Evolutionary conservation across 2,113 vertebrate species (phyloP), one percentile per base, ranked within the genome.

Genomic region (Prochilodus magdalenae): DNA sequence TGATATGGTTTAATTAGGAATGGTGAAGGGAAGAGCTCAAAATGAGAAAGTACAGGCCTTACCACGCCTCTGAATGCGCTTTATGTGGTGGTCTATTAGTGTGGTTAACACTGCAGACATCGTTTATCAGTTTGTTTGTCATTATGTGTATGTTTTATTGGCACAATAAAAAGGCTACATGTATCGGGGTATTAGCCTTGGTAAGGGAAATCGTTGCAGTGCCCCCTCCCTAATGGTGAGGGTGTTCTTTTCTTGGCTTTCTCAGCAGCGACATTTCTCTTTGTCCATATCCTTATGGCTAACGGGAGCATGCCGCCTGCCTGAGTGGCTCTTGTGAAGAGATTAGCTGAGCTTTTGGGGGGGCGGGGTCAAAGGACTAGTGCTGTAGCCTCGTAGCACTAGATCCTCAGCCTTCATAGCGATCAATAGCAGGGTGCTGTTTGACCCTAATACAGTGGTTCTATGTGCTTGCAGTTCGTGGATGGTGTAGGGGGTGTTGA

Each of bases 391-490:
- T 51, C 20, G 60, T 44, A 24, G 44, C 59, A 44, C 51, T 53
- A 40, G 24, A 53, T 51, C 83, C 62, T 86, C 36, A 76, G 83
- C 36, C 40, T 16, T 67, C 24, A 30, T 47, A 10, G 66, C 71
- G 86, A 75, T 87, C 86, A 86, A 33, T 65, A 51, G 36, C 80
- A 62, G 55, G 59, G 55, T 67, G 74, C 73, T 65, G 77, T 83
- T 77, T 86, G 86, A 80, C 82, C 85, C 82, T 79, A 65, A 80
- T 84, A 82, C 55, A 73, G 82, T 62, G 47, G 70, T 55, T 60
- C 29, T 24, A 51, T 40, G 53, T 77, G 70, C 51, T 44, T 10
- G 4, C 66, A 66, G 76, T 70, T 73, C 20, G 30, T 29, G n/a
- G n/a, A n/a, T n/a, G 51, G 67, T 51, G 14, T 30, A 44, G 69